A percentile compares a stretch with the other conserved stretches of the same genome.
Evolutionary conservation across 2,113 vertebrate genomes (phyloP).

Genomic region (Thalassarche chlororhynchos): DNA sequence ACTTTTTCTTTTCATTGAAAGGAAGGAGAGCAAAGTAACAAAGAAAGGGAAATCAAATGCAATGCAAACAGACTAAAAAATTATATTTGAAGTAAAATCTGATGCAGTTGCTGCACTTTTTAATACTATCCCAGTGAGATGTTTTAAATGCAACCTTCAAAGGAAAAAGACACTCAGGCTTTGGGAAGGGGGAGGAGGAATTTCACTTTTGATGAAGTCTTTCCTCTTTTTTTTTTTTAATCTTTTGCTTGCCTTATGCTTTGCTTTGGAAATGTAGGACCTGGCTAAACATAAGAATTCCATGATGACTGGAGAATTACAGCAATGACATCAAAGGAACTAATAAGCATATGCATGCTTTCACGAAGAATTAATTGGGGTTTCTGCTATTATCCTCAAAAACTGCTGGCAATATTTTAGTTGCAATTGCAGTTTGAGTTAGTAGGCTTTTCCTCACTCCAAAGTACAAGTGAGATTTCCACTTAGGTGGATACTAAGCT

Average conservation of each 20-base stretch:
- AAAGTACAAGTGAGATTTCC: background rate
- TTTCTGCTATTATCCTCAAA: background rate
- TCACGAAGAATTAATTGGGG: background rate
- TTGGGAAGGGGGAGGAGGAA: background rate
- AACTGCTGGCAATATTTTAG: background rate
- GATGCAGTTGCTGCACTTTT: background rate
- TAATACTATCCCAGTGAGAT: background rate
- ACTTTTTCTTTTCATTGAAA: background rate
- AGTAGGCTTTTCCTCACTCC: background rate
- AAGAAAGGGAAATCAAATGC: background rate
- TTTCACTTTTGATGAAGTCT: background rate
- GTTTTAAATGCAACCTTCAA: background rate
- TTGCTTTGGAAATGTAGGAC: background rate
- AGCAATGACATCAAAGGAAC: background rate
- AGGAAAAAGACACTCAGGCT: background rate
- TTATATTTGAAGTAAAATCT: background rate
- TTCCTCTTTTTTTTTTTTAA: background rate
- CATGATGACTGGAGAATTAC: background rate
- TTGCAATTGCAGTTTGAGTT: background rate
- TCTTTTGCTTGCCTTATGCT: background rate
- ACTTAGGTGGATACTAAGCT: background rate
- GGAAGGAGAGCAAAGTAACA: background rate
- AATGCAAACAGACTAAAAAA: background rate
- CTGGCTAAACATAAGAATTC: background rate
- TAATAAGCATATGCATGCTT: background rate